Evolutionary conservation across 2,113 vertebrate species (phyloP), one percentile per base, ranked within the genome.

Genomic region (Trematocara macrostoma): DNA sequence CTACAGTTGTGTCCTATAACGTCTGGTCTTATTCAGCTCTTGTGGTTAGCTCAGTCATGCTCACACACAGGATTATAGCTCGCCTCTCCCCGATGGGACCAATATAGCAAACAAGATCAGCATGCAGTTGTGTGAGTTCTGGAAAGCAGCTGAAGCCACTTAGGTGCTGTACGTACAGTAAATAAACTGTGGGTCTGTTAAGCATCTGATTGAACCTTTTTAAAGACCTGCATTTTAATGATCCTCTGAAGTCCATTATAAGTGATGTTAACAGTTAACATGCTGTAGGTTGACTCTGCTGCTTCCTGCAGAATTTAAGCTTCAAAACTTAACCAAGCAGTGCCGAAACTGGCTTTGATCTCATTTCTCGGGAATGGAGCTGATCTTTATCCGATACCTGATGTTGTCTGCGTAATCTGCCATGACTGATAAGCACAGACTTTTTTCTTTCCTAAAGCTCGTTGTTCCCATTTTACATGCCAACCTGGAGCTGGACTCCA

Each of bases 401-500:
- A 90, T 87, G 81, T 79, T 90, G 81, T 91, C 83, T 78, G 67
- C 18, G 56, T 86, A 83, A 84, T 83, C 34, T 69, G 83, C 79
- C n/a, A 6, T 47, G 61, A 79, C 56, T 12, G 23, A 71, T 78
- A 64, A 90, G 81, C 67, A 42, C 61, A 57, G 45, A 81, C 26
- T n/a, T 79, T 74, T 83, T 31, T 49, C 31, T 31, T 69, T 35
- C 87, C 29, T 18, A 16, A 76, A 31, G 34, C 69, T 88, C 56
- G 61, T 42, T 74, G 10, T 52, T 67, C 35, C 38, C 51, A 59
- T 80, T 81, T 85, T 23, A 57, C 55, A 83, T 42, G 61, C 40
- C 35, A 85, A 81, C 55, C 83, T 87, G 91, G 94, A 92, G 94
- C 95, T 81, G 95, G 95, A 87, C 93, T 93, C 93, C 88, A 78